Evolutionary conservation across 2,888 invertebrate species (phyloP).

Genomic region (Drosophila gaucha): DNA sequence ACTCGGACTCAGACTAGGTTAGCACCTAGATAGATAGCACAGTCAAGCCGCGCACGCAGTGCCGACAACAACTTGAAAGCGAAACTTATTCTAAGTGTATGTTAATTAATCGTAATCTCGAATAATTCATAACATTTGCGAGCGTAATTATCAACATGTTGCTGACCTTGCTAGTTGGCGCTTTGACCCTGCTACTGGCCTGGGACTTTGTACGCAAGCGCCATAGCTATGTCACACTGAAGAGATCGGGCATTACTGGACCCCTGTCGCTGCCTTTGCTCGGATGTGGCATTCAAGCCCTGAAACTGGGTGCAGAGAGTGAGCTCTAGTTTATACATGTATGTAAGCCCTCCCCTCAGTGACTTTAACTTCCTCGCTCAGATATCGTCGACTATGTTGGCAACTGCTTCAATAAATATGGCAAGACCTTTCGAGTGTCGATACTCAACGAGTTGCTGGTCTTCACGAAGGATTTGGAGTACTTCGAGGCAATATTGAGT

Average conservation of each 20-base stretch:
- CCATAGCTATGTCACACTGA: conserved; percentile 37
- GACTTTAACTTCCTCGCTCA: conserved; percentile 18
- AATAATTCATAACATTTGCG: conserved; percentile 6
- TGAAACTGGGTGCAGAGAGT: conserved; percentile 66
- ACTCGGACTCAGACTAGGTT: neutral
- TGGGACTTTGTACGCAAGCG: conserved; percentile 66
- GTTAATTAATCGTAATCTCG: neutral
- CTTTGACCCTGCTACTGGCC: conserved; percentile 49
- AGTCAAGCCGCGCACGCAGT: conserved; percentile 45
- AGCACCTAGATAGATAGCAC: conserved; percentile 19
- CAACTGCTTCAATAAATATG: conserved; percentile 78
- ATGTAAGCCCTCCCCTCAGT: neutral
- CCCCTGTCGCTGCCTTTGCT: conserved; percentile 60
- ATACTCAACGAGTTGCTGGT: conserved; percentile 84
- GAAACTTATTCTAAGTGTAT: conserved; percentile 1
- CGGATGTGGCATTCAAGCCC: conserved; percentile 57
- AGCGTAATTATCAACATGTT: conserved; percentile 44
- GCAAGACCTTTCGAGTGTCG: conserved; percentile 84
- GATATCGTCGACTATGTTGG: conserved; percentile 54
- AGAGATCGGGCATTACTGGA: conserved; percentile 53
- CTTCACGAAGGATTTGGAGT: conserved; percentile 82
- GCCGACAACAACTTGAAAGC: conserved; percentile 40
- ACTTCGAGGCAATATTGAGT: conserved; percentile 83
- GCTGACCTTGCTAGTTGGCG: conserved; percentile 49
- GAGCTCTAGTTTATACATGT: conserved; percentile 24